Evolutionary conservation across 2,888 invertebrate genomes (phyloP).

Genomic region (Opisthograptis luteolata): DNA sequence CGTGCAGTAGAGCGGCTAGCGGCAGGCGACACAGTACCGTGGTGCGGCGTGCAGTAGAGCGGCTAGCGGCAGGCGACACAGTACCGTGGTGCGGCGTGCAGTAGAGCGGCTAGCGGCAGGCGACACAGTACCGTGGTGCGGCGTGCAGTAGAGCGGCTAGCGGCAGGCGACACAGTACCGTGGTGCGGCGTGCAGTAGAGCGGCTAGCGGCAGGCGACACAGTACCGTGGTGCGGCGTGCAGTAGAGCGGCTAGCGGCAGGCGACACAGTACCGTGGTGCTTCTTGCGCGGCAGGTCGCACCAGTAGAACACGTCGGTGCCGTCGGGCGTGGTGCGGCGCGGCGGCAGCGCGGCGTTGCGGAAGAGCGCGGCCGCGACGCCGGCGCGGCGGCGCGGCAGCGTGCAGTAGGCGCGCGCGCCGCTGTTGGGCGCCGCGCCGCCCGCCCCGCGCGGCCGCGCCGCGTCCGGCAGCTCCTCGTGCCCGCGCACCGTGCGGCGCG

Average conservation of each 20-base stretch:
- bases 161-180: too few relatives aligned
- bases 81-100: too few relatives aligned
- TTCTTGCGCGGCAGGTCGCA: constrained; percentile 89
- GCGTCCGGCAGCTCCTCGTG: constrained; percentile 88
- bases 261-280: constrained; percentile 73
- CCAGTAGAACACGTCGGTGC: constrained; percentile 94
- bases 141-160: too few relatives aligned
- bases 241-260: not conserved
- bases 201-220: not conserved
- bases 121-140: too few relatives aligned
- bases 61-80: too few relatives aligned
- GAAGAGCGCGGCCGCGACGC: constrained; percentile 60
- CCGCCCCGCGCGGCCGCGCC: constrained; percentile 36
- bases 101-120: too few relatives aligned
- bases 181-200: too few relatives aligned
- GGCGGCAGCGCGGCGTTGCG: constrained; percentile 84
- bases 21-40: too few relatives aligned
- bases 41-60: too few relatives aligned
- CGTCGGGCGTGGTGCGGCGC: constrained; percentile 91
- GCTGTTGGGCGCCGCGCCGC: constrained; percentile 38
- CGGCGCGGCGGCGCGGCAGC: constrained; percentile 69
- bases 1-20: too few relatives aligned
- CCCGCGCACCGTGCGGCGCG: constrained; percentile 82
- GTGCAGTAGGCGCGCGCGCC: constrained; percentile 80
- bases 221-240: not conserved